These are phyloP conservation scores for Diarsia brunnea DNA, from an alignment of 2,888 invertebrate genomes.

Conservation along the genomic window DNA sequence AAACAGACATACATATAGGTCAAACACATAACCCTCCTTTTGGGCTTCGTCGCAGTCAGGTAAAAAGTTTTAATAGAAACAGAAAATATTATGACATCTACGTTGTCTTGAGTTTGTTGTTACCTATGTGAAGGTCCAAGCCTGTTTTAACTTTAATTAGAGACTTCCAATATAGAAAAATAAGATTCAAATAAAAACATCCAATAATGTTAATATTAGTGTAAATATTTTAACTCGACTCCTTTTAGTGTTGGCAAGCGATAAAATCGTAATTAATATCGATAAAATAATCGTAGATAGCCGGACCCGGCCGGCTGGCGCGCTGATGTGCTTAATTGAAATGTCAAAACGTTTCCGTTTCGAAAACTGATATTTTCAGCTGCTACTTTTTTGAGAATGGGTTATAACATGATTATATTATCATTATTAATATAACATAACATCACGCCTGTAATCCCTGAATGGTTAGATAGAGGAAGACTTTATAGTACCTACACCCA, in stretches of 20 bases:
- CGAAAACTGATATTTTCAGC: slow-evolving; percentile 16
- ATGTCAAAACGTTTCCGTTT: slow-evolving; percentile 32
- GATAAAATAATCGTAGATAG: slow-evolving; percentile 45
- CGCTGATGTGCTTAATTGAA: slow-evolving; percentile 38
- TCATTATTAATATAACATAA: too few relatives aligned
- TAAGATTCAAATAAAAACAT: background rate
- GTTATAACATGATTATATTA: background rate
- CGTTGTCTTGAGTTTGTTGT: background rate
- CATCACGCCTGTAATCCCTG: too few relatives aligned
- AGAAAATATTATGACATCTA: background rate
- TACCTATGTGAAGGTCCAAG: background rate
- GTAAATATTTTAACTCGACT: slow-evolving; percentile 18
- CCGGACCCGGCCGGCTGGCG: background rate
- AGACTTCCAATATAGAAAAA: background rate
- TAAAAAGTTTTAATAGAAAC: too few relatives aligned
- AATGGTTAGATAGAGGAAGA: too few relatives aligned
- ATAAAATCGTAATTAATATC: slow-evolving; percentile 45
- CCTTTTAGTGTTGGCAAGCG: slow-evolving; percentile 15
- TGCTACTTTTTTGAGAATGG: background rate
- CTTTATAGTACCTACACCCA: too few relatives aligned
- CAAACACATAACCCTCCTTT: too few relatives aligned
- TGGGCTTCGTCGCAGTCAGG: too few relatives aligned
- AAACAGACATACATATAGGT: too few relatives aligned
- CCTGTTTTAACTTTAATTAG: background rate
- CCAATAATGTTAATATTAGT: background rate